Evolutionary conservation across 2,888 invertebrate genomes (phyloP), one percentile per base, ranked within the genome.

Genomic region (Erynnis tages): DNA sequence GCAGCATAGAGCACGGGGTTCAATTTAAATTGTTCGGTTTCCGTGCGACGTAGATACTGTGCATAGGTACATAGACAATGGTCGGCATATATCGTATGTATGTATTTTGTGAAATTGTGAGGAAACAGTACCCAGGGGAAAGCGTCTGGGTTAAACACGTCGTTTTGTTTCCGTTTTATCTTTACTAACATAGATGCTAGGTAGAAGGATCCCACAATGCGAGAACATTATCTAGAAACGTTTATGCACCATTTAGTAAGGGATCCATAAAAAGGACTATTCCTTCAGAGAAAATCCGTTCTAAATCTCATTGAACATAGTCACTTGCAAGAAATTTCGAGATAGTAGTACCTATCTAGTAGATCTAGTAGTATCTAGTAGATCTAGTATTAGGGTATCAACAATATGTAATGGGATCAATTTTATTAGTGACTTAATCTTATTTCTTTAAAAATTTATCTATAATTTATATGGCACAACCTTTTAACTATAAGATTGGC

Each of bases 91-190:
- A 21, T 5, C 7, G 49, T 34, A 38, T 7, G 69, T 73, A 66
- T 76, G 69, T 80, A 66, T 80, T 82, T 82, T 80, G 81, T 76
- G 84, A 84, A 86, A 84, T 85, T 83, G 84, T 82, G 73, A 80
- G 82, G 80, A 82, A 79, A 76, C 76, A 65, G 67, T 68, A 73
- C 85, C 80, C 85, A 71, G 65, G 85, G 85, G 85, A 82, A 70
- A 71, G 64, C 63, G 82, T 80, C 81, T 80, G 80, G 78, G 73
- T 86, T 84, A 79, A 85, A 82, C 83, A 82, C 79, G 76, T 80
- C 78, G 73, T 80, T 80, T 74, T 69, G 65, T 73, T 71, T 67
- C 69, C 68, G 65, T 75, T 67, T 67, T 74, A 71, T 69, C 48
- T 48, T 23, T 49, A 49, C 34, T 49, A 14, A 43, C 34, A 50